These are phyloP conservation scores for Rhynchopsitta pachyrhyncha DNA, from an alignment of 2,113 vertebrate species.

Conservation along the genomic window DNA sequence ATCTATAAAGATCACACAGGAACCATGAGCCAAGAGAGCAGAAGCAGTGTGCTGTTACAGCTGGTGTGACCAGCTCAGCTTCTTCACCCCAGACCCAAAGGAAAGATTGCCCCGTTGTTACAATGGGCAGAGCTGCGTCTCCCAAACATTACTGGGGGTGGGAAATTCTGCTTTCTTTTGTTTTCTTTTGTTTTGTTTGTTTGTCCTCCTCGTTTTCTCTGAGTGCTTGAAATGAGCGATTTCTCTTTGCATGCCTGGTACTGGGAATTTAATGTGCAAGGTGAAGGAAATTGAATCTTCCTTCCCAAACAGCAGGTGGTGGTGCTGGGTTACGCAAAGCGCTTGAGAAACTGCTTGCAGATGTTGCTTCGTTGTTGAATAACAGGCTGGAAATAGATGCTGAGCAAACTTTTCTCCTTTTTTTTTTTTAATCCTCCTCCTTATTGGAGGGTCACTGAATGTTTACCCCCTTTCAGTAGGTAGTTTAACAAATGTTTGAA, in stretches of 20 bases:
- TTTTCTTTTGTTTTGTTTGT: not conserved
- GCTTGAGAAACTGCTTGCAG: not conserved
- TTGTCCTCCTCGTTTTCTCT: not conserved
- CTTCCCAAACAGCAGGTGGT: conserved; percentile 71
- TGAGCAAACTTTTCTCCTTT: not conserved
- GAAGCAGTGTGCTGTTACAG: not conserved
- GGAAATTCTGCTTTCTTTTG: not conserved
- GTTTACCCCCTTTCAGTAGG: not conserved
- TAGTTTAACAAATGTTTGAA: not conserved
- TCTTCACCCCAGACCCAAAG: not conserved
- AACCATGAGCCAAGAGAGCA: not conserved
- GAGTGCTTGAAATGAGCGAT: not conserved
- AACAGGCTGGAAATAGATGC: not conserved
- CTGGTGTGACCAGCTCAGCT: not conserved
- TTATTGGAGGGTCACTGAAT: not conserved
- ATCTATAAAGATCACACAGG: not conserved
- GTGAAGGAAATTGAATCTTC: not conserved
- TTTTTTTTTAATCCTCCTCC: not conserved
- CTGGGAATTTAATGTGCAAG: not conserved
- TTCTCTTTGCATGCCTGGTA: not conserved
- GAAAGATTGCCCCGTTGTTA: fast-evolving
- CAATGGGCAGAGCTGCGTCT: not conserved
- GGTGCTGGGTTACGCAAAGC: conserved; percentile 37
- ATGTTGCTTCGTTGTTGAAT: not conserved
- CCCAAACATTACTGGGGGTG: not conserved